A percentile compares a stretch with the other conserved stretches of the same genome.
These are phyloP conservation scores for Eupithecia dodoneata DNA, from an alignment of 2,888 invertebrate genomes.

Conservation along the genomic window DNA sequence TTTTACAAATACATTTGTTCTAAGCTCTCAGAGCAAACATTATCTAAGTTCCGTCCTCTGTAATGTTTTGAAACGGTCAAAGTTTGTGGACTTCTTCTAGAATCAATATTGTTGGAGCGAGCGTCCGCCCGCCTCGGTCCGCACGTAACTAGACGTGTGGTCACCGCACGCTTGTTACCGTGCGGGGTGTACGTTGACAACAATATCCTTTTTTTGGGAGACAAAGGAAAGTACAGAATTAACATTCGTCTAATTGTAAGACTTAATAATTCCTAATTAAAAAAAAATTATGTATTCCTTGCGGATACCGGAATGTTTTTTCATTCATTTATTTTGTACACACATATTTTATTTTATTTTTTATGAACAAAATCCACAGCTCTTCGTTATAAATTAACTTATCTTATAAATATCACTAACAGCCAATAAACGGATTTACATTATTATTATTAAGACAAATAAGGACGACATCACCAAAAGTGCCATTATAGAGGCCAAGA, in stretches of 20 bases:
- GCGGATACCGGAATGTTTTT: not conserved
- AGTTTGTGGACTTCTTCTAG: slow-evolving; percentile 25
- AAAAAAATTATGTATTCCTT: not conserved
- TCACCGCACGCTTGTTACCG: slow-evolving; percentile 16
- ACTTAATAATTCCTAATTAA: not conserved
- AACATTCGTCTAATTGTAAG: not conserved
- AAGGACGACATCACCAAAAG: no score
- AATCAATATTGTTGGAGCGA: slow-evolving; percentile 33
- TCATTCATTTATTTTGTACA: no score
- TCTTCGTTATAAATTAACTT: no score
- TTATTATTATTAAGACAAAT: no score
- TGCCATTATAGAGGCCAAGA: no score
- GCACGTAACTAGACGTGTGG: slow-evolving; percentile 23
- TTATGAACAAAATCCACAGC: no score
- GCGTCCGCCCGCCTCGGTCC: not conserved
- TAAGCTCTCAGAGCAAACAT: not conserved
- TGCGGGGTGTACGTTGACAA: slow-evolving; percentile 8
- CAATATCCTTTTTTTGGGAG: not conserved
- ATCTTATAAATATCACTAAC: no score
- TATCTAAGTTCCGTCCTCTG: not conserved
- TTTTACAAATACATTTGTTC: not conserved
- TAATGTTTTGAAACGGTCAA: slow-evolving; percentile 25
- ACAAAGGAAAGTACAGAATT: not conserved
- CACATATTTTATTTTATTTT: not conserved
- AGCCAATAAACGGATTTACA: no score